Percentiles rank a stretch among this genome's conserved stretches.
phyloP scores from a whole-genome alignment of 2,113 vertebrate species.

The Muntiacus muntjak region DNA sequence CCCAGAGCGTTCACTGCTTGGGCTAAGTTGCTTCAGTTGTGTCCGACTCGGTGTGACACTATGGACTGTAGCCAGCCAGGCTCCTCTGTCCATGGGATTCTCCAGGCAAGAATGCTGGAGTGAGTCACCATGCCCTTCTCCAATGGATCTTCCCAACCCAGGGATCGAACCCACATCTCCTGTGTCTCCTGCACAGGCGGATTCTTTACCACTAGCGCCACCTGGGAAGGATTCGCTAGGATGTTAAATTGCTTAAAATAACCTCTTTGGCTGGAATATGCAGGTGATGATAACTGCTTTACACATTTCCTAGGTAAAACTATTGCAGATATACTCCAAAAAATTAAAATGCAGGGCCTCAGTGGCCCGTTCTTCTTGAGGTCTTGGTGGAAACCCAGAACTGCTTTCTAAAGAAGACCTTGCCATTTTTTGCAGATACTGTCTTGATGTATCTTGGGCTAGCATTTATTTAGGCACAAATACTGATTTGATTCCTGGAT shows the following conservation, averaged over 20 bases:
- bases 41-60: background rate
- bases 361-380: background rate
- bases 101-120: background rate
- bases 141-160: fast-evolving
- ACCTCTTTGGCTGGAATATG: background rate
- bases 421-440: background rate
- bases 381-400: background rate
- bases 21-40: background rate
- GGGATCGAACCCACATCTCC: background rate
- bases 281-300: slow-evolving; percentile 9
- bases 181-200: background rate
- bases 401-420: background rate
- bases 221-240: background rate
- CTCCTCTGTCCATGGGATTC: background rate
- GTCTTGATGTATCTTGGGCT: background rate
- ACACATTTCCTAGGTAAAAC: background rate
- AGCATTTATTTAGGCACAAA: background rate
- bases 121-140: background rate
- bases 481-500: background rate
- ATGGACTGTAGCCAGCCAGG: background rate
- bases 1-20: background rate
- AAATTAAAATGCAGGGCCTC: background rate
- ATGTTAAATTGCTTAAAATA: slow-evolving; percentile 29
- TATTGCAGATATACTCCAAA: background rate
- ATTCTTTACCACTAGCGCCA: background rate